Base-by-base conservation (phyloP, 2,113 vertebrate species). In the Hippocampus zosterae region DNA sequence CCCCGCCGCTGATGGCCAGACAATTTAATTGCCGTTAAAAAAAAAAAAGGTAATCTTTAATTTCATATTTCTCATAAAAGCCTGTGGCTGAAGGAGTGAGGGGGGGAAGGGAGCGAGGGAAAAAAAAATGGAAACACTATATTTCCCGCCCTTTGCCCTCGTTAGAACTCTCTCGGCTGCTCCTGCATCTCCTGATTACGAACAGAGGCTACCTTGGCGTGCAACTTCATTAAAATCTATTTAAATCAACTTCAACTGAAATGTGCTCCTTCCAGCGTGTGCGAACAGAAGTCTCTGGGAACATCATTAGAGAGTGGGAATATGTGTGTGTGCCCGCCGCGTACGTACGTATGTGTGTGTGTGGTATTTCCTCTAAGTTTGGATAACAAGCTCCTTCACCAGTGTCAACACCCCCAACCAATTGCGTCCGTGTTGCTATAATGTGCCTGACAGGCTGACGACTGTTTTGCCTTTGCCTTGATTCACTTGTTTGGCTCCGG, bases 191-290 rank as follows among this genome's bases (percentile, higher is more conserved):
- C 81, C 88, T 86, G 88, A 89, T 92, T 91, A 92, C 77, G 73
- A 90, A 87, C 81, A 88, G 82, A 82, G 88, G 79, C 83, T 88
- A 91, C 91, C 90, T 91, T 85, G 76, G 84, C 48, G 71, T 69
- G 84, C 82, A 89, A 88, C 88, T 91, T 93, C 90, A 92, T 93
- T 92, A 91, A 89, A 91, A 92, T 91, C 91, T 90, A 92, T 93
- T 93, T 91, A 93, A 91, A 93, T 93, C 92, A 93, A 92, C 90
- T 92, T 92, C 90, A 91, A 75, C 79, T 57, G 80, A 81, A 83
- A 90, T 88, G 87, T 85, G 86, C 84, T 89, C 78, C 83, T 85
- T 84, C 87, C 89, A 81, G 86, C 85, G 84, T 80, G 87, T 88
- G 78, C 64, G 75, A 85, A 85, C 65, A 79, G 74, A 85, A 85